Conservation (phyloP, 1,140 invertebrate species). For the Drosophila varians region DNA sequence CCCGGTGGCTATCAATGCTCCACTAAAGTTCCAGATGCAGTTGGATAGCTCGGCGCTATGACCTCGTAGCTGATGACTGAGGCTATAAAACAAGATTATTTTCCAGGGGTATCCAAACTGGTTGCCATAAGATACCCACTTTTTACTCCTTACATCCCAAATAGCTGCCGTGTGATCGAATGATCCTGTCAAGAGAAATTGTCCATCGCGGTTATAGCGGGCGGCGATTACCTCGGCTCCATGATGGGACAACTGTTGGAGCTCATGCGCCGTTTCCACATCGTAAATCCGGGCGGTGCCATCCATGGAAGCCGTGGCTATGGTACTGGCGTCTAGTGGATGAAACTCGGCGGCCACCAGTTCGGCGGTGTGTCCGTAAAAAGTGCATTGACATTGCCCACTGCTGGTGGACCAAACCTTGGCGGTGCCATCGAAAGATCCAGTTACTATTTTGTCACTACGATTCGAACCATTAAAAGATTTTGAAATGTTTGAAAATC, state of each 20-base stretch:
- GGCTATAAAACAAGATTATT: conserved; percentile 82
- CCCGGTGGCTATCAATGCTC: conserved; percentile 88
- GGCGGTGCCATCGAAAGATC: conserved; percentile 92
- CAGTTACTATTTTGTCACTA: conserved; percentile 90
- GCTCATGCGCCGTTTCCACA: conserved; percentile 86
- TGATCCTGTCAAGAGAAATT: conserved; percentile 89
- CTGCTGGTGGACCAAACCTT: conserved; percentile 87
- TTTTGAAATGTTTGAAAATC: no score
- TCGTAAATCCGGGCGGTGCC: conserved; percentile 89
- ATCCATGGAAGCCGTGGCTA: conserved; percentile 91
- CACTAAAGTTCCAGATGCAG: conserved; percentile 90
- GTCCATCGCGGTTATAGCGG: conserved; percentile 88
- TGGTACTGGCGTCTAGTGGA: conserved; percentile 85
- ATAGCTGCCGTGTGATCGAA: conserved; percentile 90
- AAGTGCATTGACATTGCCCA: conserved; percentile 88
- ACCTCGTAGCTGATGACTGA: conserved; percentile 87
- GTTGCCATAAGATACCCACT: no score
- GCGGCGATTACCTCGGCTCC: conserved; percentile 90
- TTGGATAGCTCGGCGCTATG: conserved; percentile 90
- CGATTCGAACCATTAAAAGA: no score
- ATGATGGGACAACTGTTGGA: conserved; percentile 87
- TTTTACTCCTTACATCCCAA: conserved; percentile 89
- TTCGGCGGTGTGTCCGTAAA: conserved; percentile 90
- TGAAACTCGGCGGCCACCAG: conserved; percentile 89
- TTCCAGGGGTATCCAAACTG: neutral